Base-by-base conservation (phyloP, 1,140 invertebrate genomes). In the Drosophila yakuba region DNA sequence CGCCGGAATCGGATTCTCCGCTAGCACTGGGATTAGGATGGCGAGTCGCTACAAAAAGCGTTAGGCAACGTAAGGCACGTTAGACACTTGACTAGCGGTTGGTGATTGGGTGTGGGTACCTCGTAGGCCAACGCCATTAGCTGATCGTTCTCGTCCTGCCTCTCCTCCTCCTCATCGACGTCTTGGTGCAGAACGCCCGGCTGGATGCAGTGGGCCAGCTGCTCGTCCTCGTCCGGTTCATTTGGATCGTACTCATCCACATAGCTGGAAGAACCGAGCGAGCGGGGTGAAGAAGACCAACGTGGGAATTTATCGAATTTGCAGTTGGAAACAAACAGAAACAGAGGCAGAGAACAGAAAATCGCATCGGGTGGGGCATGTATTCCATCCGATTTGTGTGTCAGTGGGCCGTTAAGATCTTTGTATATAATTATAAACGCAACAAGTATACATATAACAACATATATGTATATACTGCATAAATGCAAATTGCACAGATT, bases 141-240 rank as follows among this genome's bases (percentile, higher is more conserved):
- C 38, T 85, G 85, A 75, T 90, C 74, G 50, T 91, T 68, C 39
- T 68, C 89, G 39, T 90, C 73, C 38, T 76, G 61, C 41, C 73
- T 44, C 7, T 12, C 86, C 56, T 83, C 72, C n/a, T 92, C 89
- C 41, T 89, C 76, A 20, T 78, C 78, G 58, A 32, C 17, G 15
- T 63, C 64, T 64, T 82, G 82, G 72, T 92, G 91, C 68, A 92
- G 78, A 23, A 88, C 77, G 67, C 81, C 91, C 38, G 91, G 91
- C 20, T 78, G 91, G 51, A 92, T 91, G 73, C 91, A 92, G 62
- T 91, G 78, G 61, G 86, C 68, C 74, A 92, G 75, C 74, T 89
- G 84, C 68, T 89, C 68, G 35, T 88, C 80, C 41, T 92, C 89
- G 55, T 91, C 83, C 35, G 81, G 78, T 47, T 82, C 82, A 74